phyloP scores from a whole-genome alignment of 2,888 invertebrate genomes.

The Coremacera marginata region DNA sequence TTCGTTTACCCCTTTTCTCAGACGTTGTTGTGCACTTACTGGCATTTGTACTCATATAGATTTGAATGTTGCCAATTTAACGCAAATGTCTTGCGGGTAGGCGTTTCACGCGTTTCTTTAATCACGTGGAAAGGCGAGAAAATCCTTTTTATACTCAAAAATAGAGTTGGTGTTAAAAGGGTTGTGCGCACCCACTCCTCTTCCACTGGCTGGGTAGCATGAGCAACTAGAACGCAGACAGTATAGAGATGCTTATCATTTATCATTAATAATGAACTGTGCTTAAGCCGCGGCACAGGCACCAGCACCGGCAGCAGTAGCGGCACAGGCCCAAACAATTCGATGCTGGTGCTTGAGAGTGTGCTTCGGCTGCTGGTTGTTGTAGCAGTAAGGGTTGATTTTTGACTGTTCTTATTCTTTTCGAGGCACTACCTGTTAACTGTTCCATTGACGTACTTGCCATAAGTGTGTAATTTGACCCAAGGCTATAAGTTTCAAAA shows the following conservation, averaged over 20 bases:
- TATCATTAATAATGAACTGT: slow-evolving; percentile 68
- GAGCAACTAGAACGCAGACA: neutral
- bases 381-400: slow-evolving; percentile 26
- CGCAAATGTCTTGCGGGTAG: slow-evolving; percentile 41
- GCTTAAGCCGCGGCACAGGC: slow-evolving; percentile 52
- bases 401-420: neutral
- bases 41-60: slow-evolving; percentile 44
- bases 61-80: slow-evolving; percentile 54
- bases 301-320: neutral
- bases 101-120: slow-evolving; percentile 44
- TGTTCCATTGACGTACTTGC: neutral
- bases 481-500: slow-evolving; percentile 65
- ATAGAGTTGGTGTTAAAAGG: slow-evolving; percentile 50
- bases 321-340: neutral
- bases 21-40: slow-evolving; percentile 37
- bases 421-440: slow-evolving; percentile 64
- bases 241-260: slow-evolving; percentile 62
- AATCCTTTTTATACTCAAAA: slow-evolving; percentile 56
- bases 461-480: slow-evolving; percentile 65
- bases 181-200: slow-evolving; percentile 53
- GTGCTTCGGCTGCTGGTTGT: neutral
- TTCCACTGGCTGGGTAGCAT: slow-evolving; percentile 14
- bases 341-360: neutral
- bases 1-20: neutral
- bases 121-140: slow-evolving; percentile 70